phyloP scores from a whole-genome alignment of 2,113 vertebrate genomes.

The Heliornis fulica region DNA sequence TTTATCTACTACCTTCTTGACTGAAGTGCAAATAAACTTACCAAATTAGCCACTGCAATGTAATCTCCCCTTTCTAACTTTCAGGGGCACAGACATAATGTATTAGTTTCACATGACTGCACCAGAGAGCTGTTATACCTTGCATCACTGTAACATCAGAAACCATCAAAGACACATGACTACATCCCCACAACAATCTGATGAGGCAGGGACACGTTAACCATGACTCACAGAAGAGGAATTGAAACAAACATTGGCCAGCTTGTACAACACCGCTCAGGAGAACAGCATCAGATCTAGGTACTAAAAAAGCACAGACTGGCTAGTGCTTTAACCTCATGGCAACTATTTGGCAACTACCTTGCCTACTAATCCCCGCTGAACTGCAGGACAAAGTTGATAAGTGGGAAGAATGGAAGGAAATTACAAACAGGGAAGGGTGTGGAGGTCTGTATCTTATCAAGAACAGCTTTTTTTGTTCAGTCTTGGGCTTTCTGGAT shows the following conservation, averaged over 20 bases:
- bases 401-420: constrained; percentile 43
- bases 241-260: background rate
- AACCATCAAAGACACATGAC: background rate
- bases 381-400: background rate
- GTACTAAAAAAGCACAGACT: background rate
- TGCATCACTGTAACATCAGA: background rate
- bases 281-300: background rate
- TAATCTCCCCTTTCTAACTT: background rate
- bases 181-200: background rate
- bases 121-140: background rate
- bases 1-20: too few species aligned
- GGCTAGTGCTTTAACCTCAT: background rate
- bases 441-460: background rate
- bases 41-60: background rate
- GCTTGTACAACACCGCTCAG: background rate
- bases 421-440: constrained; percentile 28
- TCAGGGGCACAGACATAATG: background rate
- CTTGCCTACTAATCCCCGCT: background rate
- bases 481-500: background rate
- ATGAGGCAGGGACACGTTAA: background rate
- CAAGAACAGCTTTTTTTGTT: background rate
- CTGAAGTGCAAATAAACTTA: background rate
- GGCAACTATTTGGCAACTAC: background rate
- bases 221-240: background rate
- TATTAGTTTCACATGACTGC: background rate